These are phyloP conservation scores for Tyrannus savana DNA, from an alignment of 2,113 vertebrate genomes.

Conservation along the genomic window DNA sequence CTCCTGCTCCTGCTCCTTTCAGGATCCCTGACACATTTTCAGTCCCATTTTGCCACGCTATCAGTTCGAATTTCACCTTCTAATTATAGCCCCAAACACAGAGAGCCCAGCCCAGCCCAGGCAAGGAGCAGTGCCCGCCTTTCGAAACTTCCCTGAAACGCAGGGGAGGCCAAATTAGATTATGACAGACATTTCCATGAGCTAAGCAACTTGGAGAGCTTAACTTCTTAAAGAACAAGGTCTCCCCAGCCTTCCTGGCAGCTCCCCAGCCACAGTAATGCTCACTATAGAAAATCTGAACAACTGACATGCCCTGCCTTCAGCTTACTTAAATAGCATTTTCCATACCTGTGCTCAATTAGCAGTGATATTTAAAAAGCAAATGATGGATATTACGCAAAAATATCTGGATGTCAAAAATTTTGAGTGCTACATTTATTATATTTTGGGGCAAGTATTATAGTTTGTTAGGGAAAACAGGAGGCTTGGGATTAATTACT, in stretches of 20 bases:
- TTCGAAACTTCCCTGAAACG: neutral
- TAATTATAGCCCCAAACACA: neutral
- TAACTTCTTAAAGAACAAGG: conserved; percentile 12
- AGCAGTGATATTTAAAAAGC: neutral
- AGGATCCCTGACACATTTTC: neutral
- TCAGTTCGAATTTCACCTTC: conserved; percentile 8
- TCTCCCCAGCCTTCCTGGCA: neutral
- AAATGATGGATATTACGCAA: neutral
- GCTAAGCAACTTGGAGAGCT: conserved; percentile 41
- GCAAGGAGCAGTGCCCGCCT: neutral
- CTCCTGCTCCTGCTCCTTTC: neutral
- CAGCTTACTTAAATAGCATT: neutral
- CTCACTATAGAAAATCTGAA: neutral
- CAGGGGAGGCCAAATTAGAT: conserved; percentile 11
- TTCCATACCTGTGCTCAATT: neutral
- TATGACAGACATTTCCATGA: conserved; percentile 17
- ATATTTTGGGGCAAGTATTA: neutral
- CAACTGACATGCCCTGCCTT: neutral
- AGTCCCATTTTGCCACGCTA: neutral
- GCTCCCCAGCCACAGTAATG: neutral
- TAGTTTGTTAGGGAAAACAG: neutral
- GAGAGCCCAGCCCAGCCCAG: neutral
- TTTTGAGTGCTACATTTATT: neutral
- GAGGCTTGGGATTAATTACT: neutral
- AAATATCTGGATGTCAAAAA: neutral